Percentiles rank a stretch among this genome's conserved stretches.
Conservation (phyloP, 2,888 invertebrate species). For the Drosophila meridionalis region DNA sequence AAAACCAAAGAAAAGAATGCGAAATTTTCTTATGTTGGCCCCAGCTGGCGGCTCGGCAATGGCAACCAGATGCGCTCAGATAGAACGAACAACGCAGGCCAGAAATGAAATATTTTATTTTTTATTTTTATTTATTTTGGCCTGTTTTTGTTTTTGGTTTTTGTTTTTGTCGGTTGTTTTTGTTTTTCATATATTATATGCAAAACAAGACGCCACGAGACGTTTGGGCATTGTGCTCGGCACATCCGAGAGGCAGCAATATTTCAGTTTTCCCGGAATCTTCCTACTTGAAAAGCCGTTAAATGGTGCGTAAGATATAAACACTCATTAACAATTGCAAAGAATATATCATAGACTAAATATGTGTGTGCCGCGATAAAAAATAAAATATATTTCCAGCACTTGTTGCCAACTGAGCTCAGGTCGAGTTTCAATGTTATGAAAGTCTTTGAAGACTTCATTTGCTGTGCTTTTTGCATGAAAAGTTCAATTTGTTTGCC, state of each 20-base stretch:
- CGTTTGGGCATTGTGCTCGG: background rate
- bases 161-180: background rate
- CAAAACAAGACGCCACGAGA: conserved; percentile 46
- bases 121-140: conserved; percentile 24
- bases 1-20: conserved; percentile 54
- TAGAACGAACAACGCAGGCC: conserved; percentile 38
- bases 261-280: conserved; percentile 44
- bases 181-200: conserved; percentile 46
- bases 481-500: background rate
- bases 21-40: conserved; percentile 48
- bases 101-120: conserved; percentile 65
- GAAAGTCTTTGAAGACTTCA: background rate
- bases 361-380: background rate
- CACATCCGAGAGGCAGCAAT: conserved; percentile 35
- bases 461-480: background rate
- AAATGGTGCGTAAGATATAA: conserved; percentile 49
- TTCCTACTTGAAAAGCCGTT: conserved; percentile 32
- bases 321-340: conserved; percentile 32
- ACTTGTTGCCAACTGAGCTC: conserved; percentile 4
- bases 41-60: conserved; percentile 56
- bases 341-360: conserved; percentile 1
- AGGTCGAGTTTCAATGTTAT: background rate
- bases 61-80: conserved; percentile 65
- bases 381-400: background rate
- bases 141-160: conserved; percentile 1